A percentile compares a stretch with the other conserved stretches of the same genome.
phyloP scores from a whole-genome alignment of 2,113 vertebrate genomes.

The Lagopus leucura region DNA sequence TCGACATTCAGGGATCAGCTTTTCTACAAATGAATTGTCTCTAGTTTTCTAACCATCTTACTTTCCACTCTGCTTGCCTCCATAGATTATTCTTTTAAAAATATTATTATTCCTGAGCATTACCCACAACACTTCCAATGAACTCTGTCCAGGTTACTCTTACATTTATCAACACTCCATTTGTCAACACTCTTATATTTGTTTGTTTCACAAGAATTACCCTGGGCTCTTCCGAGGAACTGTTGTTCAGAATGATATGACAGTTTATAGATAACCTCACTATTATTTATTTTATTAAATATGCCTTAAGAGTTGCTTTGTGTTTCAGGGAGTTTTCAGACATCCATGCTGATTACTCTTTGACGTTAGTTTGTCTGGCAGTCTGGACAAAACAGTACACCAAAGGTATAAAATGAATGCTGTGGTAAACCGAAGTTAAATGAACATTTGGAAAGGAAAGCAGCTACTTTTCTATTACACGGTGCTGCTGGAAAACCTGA shows the following conservation, averaged over 20 bases:
- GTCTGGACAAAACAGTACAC: constrained; percentile 64
- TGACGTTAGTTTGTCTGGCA: constrained; percentile 57
- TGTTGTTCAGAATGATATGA: constrained; percentile 7
- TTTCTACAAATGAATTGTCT: neutral
- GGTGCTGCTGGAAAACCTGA: constrained; percentile 13
- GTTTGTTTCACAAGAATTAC: neutral
- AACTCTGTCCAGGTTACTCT: neutral
- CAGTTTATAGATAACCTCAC: constrained; percentile 42
- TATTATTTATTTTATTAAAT: constrained; percentile 58
- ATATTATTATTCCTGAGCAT: neutral
- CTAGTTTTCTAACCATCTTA: neutral
- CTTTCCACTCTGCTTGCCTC: neutral
- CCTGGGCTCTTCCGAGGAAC: neutral
- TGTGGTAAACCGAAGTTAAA: constrained; percentile 31
- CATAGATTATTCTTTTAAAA: neutral
- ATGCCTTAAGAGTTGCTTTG: constrained; percentile 50
- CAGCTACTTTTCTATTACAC: neutral
- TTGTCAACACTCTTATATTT: neutral
- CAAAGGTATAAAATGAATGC: constrained; percentile 53
- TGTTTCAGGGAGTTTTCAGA: constrained; percentile 56
- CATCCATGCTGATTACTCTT: constrained; percentile 14
- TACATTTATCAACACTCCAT: neutral
- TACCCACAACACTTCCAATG: constrained; percentile 1
- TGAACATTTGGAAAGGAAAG: constrained; percentile 27
- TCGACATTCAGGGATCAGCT: neutral